phyloP scores from a whole-genome alignment of 2,888 invertebrate genomes.

The Merodon equestris region DNA sequence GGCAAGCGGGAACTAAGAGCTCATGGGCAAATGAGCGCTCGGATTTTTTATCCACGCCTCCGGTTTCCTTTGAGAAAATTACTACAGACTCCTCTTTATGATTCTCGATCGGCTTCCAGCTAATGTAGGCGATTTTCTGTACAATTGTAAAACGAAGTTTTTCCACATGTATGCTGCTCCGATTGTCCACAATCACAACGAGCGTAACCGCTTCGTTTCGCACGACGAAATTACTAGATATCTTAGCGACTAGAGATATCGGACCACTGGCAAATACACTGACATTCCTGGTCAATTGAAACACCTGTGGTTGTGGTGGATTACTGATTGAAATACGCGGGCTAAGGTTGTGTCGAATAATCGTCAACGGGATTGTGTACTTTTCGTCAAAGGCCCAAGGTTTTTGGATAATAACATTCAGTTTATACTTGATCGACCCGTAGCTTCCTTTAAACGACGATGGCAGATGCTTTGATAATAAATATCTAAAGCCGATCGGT shows the following conservation, averaged over 20 bases:
- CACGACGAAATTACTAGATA: slow-evolving; percentile 75
- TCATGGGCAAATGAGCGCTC: slow-evolving; percentile 78
- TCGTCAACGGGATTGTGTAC: slow-evolving; percentile 75
- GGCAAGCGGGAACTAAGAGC: slow-evolving; percentile 75
- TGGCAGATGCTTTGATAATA: slow-evolving; percentile 74
- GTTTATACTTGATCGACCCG: slow-evolving; percentile 78
- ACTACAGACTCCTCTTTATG: slow-evolving; percentile 75
- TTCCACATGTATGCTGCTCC: slow-evolving; percentile 77
- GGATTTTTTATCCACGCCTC: slow-evolving; percentile 77
- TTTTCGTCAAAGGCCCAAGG: slow-evolving; percentile 78
- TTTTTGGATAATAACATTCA: slow-evolving; percentile 77
- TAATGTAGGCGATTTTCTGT: slow-evolving; percentile 75
- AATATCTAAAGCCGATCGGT: slow-evolving; percentile 75
- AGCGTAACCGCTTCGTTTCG: slow-evolving; percentile 75
- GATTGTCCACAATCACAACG: slow-evolving; percentile 77
- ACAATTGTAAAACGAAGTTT: slow-evolving; percentile 76
- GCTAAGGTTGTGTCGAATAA: slow-evolving; percentile 75
- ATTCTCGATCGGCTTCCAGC: slow-evolving; percentile 74
- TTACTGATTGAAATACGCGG: slow-evolving; percentile 71
- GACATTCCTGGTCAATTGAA: slow-evolving; percentile 73
- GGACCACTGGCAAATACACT: slow-evolving; percentile 77
- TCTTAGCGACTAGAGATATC: slow-evolving; percentile 75
- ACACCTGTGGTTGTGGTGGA: slow-evolving; percentile 75
- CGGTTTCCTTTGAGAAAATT: slow-evolving; percentile 77
- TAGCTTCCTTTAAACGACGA: slow-evolving; percentile 77